Evolutionary conservation across 2,113 vertebrate species (phyloP), one percentile per base, ranked within the genome.

Genomic region (Heterochromis multidens): DNA sequence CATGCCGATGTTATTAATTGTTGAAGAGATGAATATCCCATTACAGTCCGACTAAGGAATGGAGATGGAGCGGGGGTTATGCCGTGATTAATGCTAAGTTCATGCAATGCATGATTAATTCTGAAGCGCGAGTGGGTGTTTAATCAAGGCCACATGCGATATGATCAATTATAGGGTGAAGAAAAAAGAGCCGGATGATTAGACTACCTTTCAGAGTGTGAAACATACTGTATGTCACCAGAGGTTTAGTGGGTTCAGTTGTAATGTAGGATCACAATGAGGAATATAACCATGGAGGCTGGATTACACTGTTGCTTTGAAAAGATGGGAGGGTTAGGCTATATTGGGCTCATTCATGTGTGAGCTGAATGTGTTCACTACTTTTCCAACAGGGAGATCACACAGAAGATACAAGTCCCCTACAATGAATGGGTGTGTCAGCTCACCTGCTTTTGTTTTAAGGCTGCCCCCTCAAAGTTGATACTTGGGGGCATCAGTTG

Each of bases 1-100:
- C 79, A 90, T 88, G 91, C 89, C 59, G 83, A 87, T 89, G 90
- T 95, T 96, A 95, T 95, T 96, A 95, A 96, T 96, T 96, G 95
- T 95, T 91, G 88, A 91, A 91, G 91, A 94, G 94, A 96, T 95
- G 94, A 96, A 95, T 95, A 95, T 96, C 94, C 93, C 94, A 95
- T 96, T 96, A 95, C 92, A 93, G 94, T 92, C 87, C 61, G 82
- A 91, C 90, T 92, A 89, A 93, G 90, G 89, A 95, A 93, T 95
- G 88, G 94, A 92, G 94, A 93, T 67, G 86, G 93, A 95, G 90
- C 88, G 81, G 90, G 89, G 94, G 92, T 93, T 95, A 90, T 65
- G 77, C 86, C 43, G 76, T 95, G 94, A 96, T 95, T 95, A 95
- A 95, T 96, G 93, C 84, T 85, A 89, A 91, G 92, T 94, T 95